A percentile compares a stretch with the other conserved stretches of the same genome.
Conservation (phyloP, 2,888 invertebrate species). For the Hypomecis punctinalis region DNA sequence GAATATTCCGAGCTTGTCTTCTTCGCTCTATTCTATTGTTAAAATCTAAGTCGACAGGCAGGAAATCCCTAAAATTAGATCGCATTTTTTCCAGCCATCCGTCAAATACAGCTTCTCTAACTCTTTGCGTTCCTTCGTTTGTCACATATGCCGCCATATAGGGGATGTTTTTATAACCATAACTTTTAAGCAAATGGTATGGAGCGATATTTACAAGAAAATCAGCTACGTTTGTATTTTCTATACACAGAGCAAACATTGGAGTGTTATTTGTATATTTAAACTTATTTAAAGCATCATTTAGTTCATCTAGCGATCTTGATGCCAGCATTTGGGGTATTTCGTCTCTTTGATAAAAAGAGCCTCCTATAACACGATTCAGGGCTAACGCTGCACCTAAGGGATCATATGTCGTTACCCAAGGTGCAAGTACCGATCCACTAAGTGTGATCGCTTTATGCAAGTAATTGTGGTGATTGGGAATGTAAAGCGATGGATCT, state of each 20-base stretch:
- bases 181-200: neutral
- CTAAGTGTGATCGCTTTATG: constrained; percentile 69
- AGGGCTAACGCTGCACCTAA: neutral
- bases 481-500: constrained; percentile 29
- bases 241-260: constrained; percentile 15
- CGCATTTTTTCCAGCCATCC: constrained; percentile 25
- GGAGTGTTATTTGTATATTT: constrained; percentile 16
- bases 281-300: constrained; percentile 1
- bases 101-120: constrained; percentile 9
- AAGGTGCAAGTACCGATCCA: constrained; percentile 57
- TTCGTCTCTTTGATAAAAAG: neutral
- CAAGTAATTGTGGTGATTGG: constrained; percentile 51
- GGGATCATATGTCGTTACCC: constrained; percentile 8
- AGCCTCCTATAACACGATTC: neutral
- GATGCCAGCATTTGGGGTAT: neutral
- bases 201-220: neutral
- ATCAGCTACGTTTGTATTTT: neutral
- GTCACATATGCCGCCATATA: constrained; percentile 6
- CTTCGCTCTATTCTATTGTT: neutral
- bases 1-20: neutral
- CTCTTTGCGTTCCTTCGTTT: constrained; percentile 10
- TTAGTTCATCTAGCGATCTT: neutral
- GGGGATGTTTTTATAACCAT: neutral
- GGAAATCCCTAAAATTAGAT: constrained; percentile 3
- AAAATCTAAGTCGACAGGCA: constrained; percentile 13